Conservation (phyloP, 2,888 invertebrate species). For the Ramazzottius varieornatus region DNA sequence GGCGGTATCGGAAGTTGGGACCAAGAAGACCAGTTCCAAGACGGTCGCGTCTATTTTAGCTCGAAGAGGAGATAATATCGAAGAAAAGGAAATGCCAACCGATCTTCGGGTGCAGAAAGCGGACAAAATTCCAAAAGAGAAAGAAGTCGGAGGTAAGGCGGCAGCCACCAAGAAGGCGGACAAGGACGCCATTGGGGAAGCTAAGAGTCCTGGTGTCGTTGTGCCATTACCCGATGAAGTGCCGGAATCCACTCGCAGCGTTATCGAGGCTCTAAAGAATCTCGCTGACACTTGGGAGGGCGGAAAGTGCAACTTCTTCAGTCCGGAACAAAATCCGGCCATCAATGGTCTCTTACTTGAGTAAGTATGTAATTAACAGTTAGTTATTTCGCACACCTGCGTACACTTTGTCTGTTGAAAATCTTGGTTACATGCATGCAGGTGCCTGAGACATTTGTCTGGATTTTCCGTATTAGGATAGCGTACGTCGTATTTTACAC, state of each 20-base stretch:
- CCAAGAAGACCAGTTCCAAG: neutral
- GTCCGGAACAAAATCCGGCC: slow-evolving; percentile 8
- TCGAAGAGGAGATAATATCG: no score
- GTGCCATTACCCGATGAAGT: neutral
- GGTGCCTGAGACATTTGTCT: neutral
- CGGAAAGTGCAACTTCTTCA: slow-evolving; percentile 20
- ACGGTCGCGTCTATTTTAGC: no score
- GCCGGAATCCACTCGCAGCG: slow-evolving; percentile 11
- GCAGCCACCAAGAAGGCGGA: neutral
- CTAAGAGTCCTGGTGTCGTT: neutral
- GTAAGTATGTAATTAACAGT: no score
- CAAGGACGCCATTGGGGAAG: neutral
- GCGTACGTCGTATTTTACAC: no score
- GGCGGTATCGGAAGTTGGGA: neutral
- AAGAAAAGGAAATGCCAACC: neutral
- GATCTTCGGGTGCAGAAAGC: no score
- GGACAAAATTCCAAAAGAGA: neutral
- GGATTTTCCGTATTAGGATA: neutral
- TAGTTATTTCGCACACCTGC: no score
- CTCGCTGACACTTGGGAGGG: slow-evolving; percentile 14
- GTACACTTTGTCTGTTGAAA: no score
- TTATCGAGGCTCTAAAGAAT: slow-evolving; percentile 14
- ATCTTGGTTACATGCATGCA: no score
- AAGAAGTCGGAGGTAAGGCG: neutral
- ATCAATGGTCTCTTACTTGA: slow-evolving; percentile 17